Percentiles rank a stretch among this genome's conserved stretches.
phyloP scores from a whole-genome alignment of 2,888 invertebrate species.

The Thumatha senex region DNA sequence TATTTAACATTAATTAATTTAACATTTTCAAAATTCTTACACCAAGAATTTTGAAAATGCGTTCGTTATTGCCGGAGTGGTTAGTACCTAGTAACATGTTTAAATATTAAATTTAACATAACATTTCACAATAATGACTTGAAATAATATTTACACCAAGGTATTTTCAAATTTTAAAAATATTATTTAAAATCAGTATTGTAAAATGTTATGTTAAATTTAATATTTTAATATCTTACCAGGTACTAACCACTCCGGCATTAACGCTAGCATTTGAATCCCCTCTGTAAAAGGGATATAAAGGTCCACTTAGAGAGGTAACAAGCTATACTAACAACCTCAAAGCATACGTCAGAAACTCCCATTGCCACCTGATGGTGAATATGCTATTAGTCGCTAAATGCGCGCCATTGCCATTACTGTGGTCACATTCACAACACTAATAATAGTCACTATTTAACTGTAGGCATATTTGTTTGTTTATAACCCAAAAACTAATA shows the following conservation, averaged over 20 bases:
- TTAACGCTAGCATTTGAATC: constrained; percentile 31
- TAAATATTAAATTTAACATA: too few species aligned
- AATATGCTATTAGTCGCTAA: constrained; percentile 42
- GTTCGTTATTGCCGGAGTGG: constrained; percentile 21
- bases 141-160: too few species aligned
- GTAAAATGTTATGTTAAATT: too few species aligned
- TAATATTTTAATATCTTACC: too few species aligned
- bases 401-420: constrained; percentile 41
- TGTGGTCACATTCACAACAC: constrained; percentile 28
- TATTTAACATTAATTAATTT: too few species aligned
- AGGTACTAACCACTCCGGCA: constrained; percentile 11
- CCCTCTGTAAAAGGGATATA: constrained; percentile 44
- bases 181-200: too few species aligned
- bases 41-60: too few species aligned
- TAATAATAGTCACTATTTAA: constrained; percentile 13
- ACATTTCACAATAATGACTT: too few species aligned
- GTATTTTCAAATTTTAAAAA: too few species aligned
- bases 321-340: constrained; percentile 60
- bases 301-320: constrained; percentile 40
- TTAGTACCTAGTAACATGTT: constrained; percentile 6
- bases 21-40: too few species aligned
- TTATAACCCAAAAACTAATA: not conserved
- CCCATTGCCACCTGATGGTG: constrained; percentile 50
- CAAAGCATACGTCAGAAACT: constrained; percentile 33
- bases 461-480: constrained; percentile 26